Evolutionary conservation across 2,113 vertebrate genomes (phyloP).

Genomic region (Myotis lucifugus): DNA sequence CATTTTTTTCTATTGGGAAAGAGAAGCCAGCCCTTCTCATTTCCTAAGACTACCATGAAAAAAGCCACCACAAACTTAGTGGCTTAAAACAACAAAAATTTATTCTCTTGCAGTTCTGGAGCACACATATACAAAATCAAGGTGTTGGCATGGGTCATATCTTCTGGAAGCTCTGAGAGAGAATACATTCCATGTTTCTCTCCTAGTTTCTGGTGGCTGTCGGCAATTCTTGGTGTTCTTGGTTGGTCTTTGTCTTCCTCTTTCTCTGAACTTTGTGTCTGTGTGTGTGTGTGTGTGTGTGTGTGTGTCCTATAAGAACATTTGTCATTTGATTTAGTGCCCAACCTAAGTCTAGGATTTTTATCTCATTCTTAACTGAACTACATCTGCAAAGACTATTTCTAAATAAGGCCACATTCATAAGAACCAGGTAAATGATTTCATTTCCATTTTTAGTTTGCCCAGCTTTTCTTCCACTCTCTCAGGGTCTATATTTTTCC

Average conservation of each 20-base stretch:
- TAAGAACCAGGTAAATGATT: neutral
- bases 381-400: neutral
- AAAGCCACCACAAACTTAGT: neutral
- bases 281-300: too few relatives aligned
- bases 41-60: neutral
- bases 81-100: neutral
- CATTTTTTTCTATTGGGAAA: neutral
- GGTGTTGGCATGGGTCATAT: too few relatives aligned
- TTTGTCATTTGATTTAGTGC: neutral
- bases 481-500: neutral
- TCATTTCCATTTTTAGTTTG: neutral
- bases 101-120: neutral
- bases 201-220: neutral
- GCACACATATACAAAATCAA: neutral
- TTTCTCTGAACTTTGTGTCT: neutral
- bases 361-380: neutral
- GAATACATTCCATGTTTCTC: neutral
- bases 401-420: neutral
- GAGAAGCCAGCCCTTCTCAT: neutral
- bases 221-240: neutral
- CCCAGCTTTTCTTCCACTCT: neutral
- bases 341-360: neutral
- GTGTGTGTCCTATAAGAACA: neutral
- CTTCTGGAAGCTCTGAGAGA: neutral
- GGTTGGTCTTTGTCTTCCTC: neutral